Conservation (phyloP, 2,113 vertebrate genomes). For the Epinephelus cyanopodus region DNA sequence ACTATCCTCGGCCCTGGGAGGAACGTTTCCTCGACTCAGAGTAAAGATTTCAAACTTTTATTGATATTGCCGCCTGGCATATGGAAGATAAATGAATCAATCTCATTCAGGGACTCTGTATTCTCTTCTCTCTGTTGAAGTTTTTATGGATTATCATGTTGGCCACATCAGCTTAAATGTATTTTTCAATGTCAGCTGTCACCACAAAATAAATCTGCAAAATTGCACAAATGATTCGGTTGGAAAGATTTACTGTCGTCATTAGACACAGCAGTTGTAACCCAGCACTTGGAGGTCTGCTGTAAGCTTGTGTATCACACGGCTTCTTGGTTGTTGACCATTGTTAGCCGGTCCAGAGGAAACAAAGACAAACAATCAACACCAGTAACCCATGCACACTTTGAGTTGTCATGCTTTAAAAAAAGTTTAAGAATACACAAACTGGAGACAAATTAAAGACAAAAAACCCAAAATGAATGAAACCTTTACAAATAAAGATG, state of each 20-base stretch:
- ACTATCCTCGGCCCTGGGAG: background rate
- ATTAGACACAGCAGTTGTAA: background rate
- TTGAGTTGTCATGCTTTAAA: background rate
- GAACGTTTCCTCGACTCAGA: constrained; percentile 4
- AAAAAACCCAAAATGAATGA: background rate
- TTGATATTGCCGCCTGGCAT: constrained; percentile 4
- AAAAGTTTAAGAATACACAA: background rate
- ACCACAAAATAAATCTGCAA: background rate
- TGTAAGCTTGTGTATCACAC: constrained; percentile 1
- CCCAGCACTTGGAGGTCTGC: background rate
- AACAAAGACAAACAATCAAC: constrained; percentile 13
- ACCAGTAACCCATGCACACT: background rate
- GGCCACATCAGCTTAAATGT: constrained; percentile 5
- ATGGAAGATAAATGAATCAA: background rate
- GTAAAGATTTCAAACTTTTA: constrained; percentile 10
- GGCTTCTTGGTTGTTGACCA: background rate
- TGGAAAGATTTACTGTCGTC: constrained; percentile 6
- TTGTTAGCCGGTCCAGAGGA: background rate
- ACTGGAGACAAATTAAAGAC: constrained; percentile 17
- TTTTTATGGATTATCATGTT: constrained; percentile 8
- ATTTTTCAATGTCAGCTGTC: background rate
- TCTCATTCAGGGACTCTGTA: background rate
- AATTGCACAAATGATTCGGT: constrained; percentile 9
- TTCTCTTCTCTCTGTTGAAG: background rate
- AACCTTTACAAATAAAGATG: background rate